phyloP scores from a whole-genome alignment of 2,797 vertebrate genomes.

The Paratrypauchen microcephalus region DNA sequence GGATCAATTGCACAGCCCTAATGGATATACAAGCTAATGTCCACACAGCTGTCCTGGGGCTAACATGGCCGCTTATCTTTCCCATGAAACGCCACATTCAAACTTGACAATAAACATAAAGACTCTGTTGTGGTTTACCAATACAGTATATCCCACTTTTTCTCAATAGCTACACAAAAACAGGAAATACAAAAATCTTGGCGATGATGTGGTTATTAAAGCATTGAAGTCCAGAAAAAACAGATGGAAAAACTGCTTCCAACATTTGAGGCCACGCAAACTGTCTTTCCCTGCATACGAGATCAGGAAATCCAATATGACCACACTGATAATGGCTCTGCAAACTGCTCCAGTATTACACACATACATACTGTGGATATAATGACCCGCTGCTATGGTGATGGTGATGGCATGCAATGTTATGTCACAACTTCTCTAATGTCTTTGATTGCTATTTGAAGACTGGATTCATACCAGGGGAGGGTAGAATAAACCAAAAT shows the following conservation, averaged over 20 bases:
- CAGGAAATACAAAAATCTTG: background rate
- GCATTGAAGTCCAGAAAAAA: too few species aligned
- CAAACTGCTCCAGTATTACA: background rate
- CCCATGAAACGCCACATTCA: too few species aligned
- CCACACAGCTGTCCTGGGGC: too few species aligned
- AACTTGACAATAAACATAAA: too few species aligned
- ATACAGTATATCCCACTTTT: background rate
- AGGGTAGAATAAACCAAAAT: too few species aligned
- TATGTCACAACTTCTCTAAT: background rate
- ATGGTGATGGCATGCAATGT: background rate
- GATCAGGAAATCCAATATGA: conserved; percentile 1
- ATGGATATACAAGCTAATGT: too few species aligned
- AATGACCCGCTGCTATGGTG: conserved; percentile 7
- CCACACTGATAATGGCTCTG: background rate
- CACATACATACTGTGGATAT: background rate
- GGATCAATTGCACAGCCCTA: too few species aligned
- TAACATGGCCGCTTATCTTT: too few species aligned
- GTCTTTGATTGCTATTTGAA: background rate
- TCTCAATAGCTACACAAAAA: background rate
- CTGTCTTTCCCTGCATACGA: background rate
- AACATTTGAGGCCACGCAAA: conserved; percentile 6
- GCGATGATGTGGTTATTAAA: background rate
- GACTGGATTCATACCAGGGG: background rate
- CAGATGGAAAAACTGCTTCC: background rate
- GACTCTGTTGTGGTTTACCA: too few species aligned